Conservation (phyloP, 2,113 vertebrate species). For the Clinocottus analis region DNA sequence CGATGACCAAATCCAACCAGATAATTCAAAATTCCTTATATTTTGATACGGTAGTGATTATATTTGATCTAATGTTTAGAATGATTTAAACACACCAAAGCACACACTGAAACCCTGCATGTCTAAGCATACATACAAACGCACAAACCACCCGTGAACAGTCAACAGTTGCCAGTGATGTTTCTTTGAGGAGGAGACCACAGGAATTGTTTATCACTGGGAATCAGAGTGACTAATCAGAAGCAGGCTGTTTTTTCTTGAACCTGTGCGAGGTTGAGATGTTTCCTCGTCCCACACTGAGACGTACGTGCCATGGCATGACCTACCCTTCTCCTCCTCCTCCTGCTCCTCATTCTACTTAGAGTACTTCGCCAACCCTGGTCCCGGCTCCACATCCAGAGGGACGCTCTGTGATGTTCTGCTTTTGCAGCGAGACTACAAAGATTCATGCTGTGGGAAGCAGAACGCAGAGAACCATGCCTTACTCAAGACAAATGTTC, state of each 20-base stretch:
- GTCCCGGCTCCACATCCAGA: constrained; percentile 46
- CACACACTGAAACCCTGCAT: constrained; percentile 24
- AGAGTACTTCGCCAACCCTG: constrained; percentile 28
- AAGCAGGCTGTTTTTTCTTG: constrained; percentile 86
- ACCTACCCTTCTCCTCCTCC: constrained; percentile 48
- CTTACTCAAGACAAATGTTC: constrained; percentile 78
- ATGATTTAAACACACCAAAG: constrained; percentile 40
- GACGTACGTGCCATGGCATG: constrained; percentile 69
- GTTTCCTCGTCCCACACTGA: constrained; percentile 81
- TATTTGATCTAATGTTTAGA: background rate
- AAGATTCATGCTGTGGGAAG: constrained; percentile 45
- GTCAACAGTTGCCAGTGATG: constrained; percentile 58
- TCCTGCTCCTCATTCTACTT: background rate
- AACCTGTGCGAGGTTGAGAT: constrained; percentile 85
- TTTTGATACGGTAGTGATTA: constrained; percentile 9
- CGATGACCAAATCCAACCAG: background rate
- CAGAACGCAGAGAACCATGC: constrained; percentile 33
- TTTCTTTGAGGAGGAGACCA: constrained; percentile 81
- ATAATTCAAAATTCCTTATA: background rate
- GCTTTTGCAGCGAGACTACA: constrained; percentile 45
- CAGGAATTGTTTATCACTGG: constrained; percentile 90
- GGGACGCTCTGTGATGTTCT: constrained; percentile 56
- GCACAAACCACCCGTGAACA: constrained; percentile 60
- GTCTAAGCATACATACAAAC: constrained; percentile 55
- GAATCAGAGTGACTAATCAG: constrained; percentile 88